These are phyloP conservation scores for Sarcophaga caerulescens DNA, from an alignment of 2,888 invertebrate genomes.

Conservation along the genomic window DNA sequence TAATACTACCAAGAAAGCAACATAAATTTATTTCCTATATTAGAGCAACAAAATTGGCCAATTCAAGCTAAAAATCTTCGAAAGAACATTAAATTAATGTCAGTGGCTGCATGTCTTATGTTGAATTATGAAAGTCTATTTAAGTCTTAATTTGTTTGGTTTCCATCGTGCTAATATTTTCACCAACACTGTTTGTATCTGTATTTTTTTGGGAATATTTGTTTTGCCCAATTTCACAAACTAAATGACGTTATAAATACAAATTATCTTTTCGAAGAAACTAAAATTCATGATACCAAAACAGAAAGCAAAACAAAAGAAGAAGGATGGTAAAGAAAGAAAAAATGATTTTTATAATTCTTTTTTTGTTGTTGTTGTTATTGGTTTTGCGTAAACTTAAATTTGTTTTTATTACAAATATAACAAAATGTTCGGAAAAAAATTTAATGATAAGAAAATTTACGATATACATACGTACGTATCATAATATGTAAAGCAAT, in stretches of 20 bases:
- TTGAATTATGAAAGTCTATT: no score
- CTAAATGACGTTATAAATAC: slow-evolving; percentile 79
- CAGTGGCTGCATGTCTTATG: no score
- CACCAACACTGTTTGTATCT: neutral
- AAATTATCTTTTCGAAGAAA: slow-evolving; percentile 72
- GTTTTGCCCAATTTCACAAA: slow-evolving; percentile 76
- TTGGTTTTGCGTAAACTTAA: slow-evolving; percentile 42
- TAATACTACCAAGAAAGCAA: no score
- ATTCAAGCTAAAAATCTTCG: no score
- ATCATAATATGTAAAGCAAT: slow-evolving; percentile 8
- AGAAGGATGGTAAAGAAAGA: neutral
- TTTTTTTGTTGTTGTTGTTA: no score
- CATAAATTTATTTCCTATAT: no score
- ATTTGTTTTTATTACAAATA: slow-evolving; percentile 56
- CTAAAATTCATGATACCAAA: slow-evolving; percentile 50
- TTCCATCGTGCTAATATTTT: neutral
- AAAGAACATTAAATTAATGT: no score
- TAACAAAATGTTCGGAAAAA: slow-evolving; percentile 31
- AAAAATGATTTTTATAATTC: neutral
- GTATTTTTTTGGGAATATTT: slow-evolving; percentile 26
- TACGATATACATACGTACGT: slow-evolving; percentile 24
- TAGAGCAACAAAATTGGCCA: no score
- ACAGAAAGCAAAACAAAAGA: slow-evolving; percentile 30
- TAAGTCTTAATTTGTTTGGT: no score
- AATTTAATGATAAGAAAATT: slow-evolving; percentile 45